Evolutionary conservation across 2,113 vertebrate genomes (phyloP).

Genomic region (Tringa solitaria): DNA sequence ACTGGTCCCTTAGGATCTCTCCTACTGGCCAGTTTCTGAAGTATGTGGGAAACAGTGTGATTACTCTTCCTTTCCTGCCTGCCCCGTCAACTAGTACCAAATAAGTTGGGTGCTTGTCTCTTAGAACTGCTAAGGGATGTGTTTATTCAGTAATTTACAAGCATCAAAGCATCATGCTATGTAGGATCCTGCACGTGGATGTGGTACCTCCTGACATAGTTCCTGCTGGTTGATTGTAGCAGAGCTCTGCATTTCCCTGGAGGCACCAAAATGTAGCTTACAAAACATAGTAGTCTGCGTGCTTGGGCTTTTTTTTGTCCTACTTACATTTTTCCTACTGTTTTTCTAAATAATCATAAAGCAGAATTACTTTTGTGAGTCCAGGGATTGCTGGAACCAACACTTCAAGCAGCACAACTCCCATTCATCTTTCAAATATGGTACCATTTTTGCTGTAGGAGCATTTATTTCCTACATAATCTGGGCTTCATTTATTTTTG

Average conservation of each 20-base stretch:
- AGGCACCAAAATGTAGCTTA: background rate
- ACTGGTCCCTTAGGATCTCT: background rate
- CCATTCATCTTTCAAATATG: background rate
- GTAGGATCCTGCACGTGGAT: background rate
- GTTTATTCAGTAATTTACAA: background rate
- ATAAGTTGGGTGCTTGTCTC: background rate
- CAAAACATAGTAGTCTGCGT: background rate
- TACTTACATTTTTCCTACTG: background rate
- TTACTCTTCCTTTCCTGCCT: background rate
- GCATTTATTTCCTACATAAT: background rate
- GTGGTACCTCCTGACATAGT: fast-evolving
- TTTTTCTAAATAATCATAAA: background rate
- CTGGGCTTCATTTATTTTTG: background rate
- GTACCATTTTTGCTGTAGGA: background rate
- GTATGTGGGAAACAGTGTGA: background rate
- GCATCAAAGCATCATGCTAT: fast-evolving
- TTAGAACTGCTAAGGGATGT: background rate
- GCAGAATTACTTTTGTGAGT: background rate
- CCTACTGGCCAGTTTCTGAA: background rate
- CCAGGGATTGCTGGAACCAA: background rate
- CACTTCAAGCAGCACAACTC: background rate
- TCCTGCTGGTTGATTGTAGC: background rate
- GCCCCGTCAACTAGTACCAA: background rate
- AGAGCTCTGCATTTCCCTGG: background rate
- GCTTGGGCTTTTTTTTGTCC: background rate